Percentiles rank a stretch among this genome's conserved stretches.
Conservation (phyloP, 2,888 invertebrate genomes). For the Sepioteuthis lessoniana region DNA sequence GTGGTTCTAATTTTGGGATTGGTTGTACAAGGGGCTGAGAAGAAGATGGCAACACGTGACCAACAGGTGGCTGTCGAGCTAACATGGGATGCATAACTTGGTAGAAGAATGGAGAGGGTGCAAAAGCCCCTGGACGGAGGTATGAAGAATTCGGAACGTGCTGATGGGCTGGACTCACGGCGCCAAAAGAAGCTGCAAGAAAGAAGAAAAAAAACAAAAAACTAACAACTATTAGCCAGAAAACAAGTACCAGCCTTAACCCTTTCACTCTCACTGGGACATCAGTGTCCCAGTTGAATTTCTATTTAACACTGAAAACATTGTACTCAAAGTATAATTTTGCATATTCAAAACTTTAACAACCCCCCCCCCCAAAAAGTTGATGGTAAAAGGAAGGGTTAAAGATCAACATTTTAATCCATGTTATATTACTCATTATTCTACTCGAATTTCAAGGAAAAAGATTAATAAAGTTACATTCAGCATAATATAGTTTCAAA, state of each 20-base stretch:
- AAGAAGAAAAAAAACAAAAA: neutral
- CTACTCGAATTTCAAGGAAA: no score
- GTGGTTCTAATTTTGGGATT: slow-evolving; percentile 55
- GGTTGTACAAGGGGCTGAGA: slow-evolving; percentile 57
- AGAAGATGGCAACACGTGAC: slow-evolving; percentile 61
- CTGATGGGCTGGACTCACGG: slow-evolving; percentile 69
- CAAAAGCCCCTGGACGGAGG: slow-evolving; percentile 62
- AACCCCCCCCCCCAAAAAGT: no score
- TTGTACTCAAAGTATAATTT: no score
- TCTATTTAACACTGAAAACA: no score
- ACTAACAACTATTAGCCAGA: neutral
- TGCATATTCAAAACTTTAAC: no score
- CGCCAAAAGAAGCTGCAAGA: slow-evolving; percentile 70
- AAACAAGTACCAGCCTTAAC: neutral
- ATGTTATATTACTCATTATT: no score
- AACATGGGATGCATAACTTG: slow-evolving; percentile 67
- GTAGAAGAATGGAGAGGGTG: slow-evolving; percentile 69
- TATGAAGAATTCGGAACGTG: slow-evolving; percentile 66
- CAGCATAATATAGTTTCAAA: no score
- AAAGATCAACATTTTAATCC: no score
- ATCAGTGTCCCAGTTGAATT: no score
- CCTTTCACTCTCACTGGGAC: no score
- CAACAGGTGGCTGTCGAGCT: slow-evolving; percentile 61
- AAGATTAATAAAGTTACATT: no score
- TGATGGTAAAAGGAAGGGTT: no score